Evolutionary conservation across 2,113 vertebrate species (phyloP), one percentile per base, ranked within the genome.

Genomic region (Passer montanus): DNA sequence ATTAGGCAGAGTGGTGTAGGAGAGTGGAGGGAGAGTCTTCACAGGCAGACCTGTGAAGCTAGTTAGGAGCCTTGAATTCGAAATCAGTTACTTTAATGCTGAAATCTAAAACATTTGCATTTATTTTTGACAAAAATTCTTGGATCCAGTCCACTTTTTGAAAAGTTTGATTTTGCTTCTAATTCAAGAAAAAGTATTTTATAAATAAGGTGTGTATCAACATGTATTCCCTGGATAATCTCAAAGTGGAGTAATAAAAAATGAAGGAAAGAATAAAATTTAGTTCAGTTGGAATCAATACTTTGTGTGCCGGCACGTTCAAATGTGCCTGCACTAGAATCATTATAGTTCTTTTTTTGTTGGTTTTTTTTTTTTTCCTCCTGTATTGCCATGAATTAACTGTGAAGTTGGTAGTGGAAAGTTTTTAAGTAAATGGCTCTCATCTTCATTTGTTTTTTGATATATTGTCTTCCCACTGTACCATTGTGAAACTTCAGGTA

Each of bases 291-390:
- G 28, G 60, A 91, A 80, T 62, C 5, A 2, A 56, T 76, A 68
- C 2, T 23, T 55, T 8, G 2, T 73, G 20, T 72, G 49, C 44
- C 2, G 0, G 39, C 28, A 76, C 28, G 39, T 83, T 80, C 13
- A 66, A 74, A 22, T 63, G 37, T 56, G 4, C 26, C 52, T 41
- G 8, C 19, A 30, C 15, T 39, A 15, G 31, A 77, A 74, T 43
- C 10, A 16, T 37, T 44, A 13, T 31, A 10, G 7, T 9, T 62
- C 1, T 5, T 1, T 28, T 21, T 33, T 33, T 3, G 10, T 1
- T 13, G 9, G 4, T 28, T 10, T 5, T 35, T 1, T 18, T 41
- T 16, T 7, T 43, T 1, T 16, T 11, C 11, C 14, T 78, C 15
- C 21, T 56, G 3, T 80, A 55, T 62, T 69, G 15, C 9, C 5